Base-by-base conservation (phyloP, 2,797 vertebrate genomes). In the Peromyscus aztecus region DNA sequence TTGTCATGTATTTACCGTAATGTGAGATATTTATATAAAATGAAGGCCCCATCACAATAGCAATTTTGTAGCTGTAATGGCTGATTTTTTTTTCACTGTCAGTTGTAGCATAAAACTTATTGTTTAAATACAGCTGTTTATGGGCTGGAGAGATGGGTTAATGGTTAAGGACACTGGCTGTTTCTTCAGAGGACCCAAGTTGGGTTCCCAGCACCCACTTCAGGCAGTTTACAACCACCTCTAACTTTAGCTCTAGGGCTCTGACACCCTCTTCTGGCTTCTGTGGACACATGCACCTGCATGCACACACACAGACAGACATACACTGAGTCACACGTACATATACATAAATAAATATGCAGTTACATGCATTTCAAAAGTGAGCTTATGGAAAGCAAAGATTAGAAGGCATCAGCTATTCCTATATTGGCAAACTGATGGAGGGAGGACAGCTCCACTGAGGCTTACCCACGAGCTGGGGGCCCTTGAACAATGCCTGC, bases 21-120 rank as follows among this genome's bases (percentile, higher is more conserved):
- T 87, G 78, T 49, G 46, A 57, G 78, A 67, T 89, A 65, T 91
- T 96, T 69, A n/a, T 78, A 63, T 76, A 80, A 86, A 89, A 80
- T 0, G 57, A 92, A 75, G 78, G 49, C 90, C 89, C 80, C 76
- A 78, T 92, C 85, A 89, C 80, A 57, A 92, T 6, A 2, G 78
- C 34, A 91, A 84, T 94, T 95, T 83, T 55, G n/a, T 77, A 67
- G 89, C 90, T 94, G 31, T 90, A 81, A 94, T 88, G n/a, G 4
- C 63, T 69, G 17, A 91, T 49, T 96, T 85, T 81, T 89, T 90
- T 49, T 31, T 4, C 59, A 57, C 77, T 93, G 95, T 90, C 93
- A 90, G 55, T 81, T 92, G 63, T 81, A 55, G 91, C 73, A 73
- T 49, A 87, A 89, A 95, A 91, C 71, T 21, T 71, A 37, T 63